Base-by-base conservation (phyloP, 2,888 invertebrate species). In the Parthenolecanium corni region DNA sequence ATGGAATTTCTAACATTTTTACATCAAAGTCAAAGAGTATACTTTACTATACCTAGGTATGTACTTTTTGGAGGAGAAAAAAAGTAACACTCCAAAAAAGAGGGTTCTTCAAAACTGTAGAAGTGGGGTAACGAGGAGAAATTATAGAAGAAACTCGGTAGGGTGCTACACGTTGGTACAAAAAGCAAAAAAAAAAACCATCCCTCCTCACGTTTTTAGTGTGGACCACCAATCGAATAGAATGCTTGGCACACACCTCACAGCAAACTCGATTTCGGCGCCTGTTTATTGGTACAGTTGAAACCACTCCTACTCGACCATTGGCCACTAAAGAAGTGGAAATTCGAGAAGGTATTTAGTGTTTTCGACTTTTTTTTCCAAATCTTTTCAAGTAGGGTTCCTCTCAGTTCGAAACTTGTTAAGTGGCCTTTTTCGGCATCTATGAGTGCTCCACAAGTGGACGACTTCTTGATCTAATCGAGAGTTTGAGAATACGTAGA, bases 261-360 rank as follows among this genome's bases (percentile, higher is more conserved):
- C 61, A 31, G 31, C 9, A 31, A 31, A 31, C 31, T 31, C 31
- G 31, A 31, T 31, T 31, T 31, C 9, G 31, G 31, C 31, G 31
- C 31, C 31, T 31, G 31, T 31, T 9, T 31, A 31, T 31, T 31
- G 31, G 31, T 31, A 31, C 9, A 31, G 4, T 9, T 18, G 16
- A 38, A 49, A 62, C 64, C 53, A 54, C 64, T 61, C 64, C 49
- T 58, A 63, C 63, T 53, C 52, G 36, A 16, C 46, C 31, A 54
- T 54, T 63, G 63, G 52, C 52, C 52, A 31, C 31, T 40, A 54
- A 63, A 63, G 53, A 63, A 63, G 63, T 53, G 63, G 63, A 53
- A 63, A 47, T 47, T 63, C 36, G 63, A 63, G 63, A 63, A 47
- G 40, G 53, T 53, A 46, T 31, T 31, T 31, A 6, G 4, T 31